Base-by-base conservation (phyloP, 2,797 vertebrate species). In the Sitta carolinensis region DNA sequence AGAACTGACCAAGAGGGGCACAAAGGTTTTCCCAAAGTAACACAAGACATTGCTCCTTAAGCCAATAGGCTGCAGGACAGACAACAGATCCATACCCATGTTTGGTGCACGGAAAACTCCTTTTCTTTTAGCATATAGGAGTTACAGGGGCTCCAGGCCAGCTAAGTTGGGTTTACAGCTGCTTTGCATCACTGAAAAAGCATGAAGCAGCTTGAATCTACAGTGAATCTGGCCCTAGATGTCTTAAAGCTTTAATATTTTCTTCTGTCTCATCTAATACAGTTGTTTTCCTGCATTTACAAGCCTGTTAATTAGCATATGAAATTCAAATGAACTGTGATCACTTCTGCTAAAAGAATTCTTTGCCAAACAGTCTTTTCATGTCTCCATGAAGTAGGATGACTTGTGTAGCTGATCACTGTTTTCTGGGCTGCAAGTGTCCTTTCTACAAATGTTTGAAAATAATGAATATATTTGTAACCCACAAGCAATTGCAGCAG, bases 171-270 rank as follows among this genome's bases (percentile, higher is more conserved):
- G 30, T 70, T 92, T 86, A 57, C 80, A 90, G 67, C 85, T 94
- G 89, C 91, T 93, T 91, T 94, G 52, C 43, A 72, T 96, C 93
- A 84, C 63, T 77, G 74, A 55, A 94, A 76, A 76, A 93, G 70
- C 48, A 45, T 52, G 77, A 83, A 85, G 52, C 34, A 50, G 59
- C 85, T 84, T 67, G 27, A 94, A 54, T 30, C 70, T 76, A 43
- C 38, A 68, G 70, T 84, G 66, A 93, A 67, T 86, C 59, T 94
- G 69, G 66, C 70, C 87, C 62, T 79, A 67, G 59, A 86, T 82
- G 47, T 66, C 76, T 89, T 88, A 78, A 90, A 89, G 90, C 34
- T 83, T 62, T 63, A 93, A 29, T 72, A 81, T 79, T 94, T 84
- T 88, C 69, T 90, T 76, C 80, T 93, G 29, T 83, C 16, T 85